phyloP scores from a whole-genome alignment of 2,888 invertebrate genomes.

The Trisateles emortualis region DNA sequence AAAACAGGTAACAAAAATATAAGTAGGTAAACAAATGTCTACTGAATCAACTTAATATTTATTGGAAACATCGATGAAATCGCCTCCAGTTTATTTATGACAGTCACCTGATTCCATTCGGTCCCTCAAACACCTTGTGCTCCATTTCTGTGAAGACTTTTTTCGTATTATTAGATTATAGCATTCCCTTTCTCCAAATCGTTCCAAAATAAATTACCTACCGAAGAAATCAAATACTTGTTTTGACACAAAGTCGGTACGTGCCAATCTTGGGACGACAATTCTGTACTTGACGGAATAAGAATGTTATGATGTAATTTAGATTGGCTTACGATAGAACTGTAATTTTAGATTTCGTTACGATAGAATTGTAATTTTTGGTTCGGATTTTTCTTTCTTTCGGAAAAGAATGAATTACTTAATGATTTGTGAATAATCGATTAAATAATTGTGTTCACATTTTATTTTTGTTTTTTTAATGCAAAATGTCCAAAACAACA shows the following conservation, averaged over 20 bases:
- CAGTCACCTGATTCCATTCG: constrained; percentile 36
- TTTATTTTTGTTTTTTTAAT: too few relatives aligned
- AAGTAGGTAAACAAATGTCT: constrained; percentile 19
- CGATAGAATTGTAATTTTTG: neutral
- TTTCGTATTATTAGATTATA: constrained; percentile 39
- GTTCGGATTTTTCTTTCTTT: neutral
- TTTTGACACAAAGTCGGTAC: constrained; percentile 33
- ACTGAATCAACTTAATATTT: constrained; percentile 37
- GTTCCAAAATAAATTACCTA: constrained; percentile 38
- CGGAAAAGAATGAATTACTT: neutral
- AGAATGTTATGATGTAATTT: constrained; percentile 14
- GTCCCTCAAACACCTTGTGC: constrained; percentile 36
- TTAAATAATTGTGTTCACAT: too few relatives aligned
- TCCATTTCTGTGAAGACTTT: constrained; percentile 28
- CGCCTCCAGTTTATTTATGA: constrained; percentile 38
- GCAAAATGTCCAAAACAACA: too few relatives aligned
- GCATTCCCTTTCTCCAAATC: constrained; percentile 27
- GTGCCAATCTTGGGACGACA: constrained; percentile 18
- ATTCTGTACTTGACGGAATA: constrained; percentile 13
- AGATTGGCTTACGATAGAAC: constrained; percentile 7
- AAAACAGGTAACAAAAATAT: neutral
- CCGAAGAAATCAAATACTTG: constrained; percentile 37
- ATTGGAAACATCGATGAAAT: constrained; percentile 46
- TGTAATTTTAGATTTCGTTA: constrained; percentile 11
- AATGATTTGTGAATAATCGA: neutral